These are phyloP conservation scores for Lycopodina hypogea DNA, from an alignment of 37 sponge, comb jelly and placozoan species.

Conservation along the genomic window DNA sequence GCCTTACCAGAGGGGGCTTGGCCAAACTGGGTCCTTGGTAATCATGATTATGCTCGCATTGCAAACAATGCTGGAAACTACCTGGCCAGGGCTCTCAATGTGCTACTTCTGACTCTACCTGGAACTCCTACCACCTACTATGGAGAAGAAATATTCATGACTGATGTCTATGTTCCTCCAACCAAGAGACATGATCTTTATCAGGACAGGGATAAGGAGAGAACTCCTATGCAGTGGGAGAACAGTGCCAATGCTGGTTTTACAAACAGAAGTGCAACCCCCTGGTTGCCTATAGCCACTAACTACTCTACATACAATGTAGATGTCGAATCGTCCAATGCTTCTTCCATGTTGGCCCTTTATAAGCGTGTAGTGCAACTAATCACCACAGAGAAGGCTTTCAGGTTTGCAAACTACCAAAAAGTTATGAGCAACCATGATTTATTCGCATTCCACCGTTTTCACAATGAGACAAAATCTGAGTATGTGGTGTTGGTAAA, in stretches of 20 bases:
- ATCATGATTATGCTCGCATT: conserved; percentile 85
- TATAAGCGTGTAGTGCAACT: conserved; percentile 55
- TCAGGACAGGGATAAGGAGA: conserved; percentile 67
- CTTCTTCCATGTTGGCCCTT: conserved; percentile 45
- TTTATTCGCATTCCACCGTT: conserved; percentile 53
- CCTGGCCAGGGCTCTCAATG: conserved; percentile 62
- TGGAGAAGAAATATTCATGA: conserved; percentile 88
- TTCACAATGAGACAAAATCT: conserved; percentile 9
- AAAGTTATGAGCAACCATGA: conserved; percentile 25
- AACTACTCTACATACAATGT: conserved; percentile 64
- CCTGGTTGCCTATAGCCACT: conserved; percentile 84
- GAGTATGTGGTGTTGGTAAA: conserved; percentile 57
- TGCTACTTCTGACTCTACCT: conserved; percentile 77
- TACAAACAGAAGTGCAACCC: conserved; percentile 13
- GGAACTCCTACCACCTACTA: conserved; percentile 92
- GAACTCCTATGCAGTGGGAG: conserved; percentile 94
- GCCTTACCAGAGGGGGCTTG: conserved; percentile 63
- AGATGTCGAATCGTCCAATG: conserved; percentile 30
- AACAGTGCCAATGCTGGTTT: conserved; percentile 71
- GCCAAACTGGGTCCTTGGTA: conserved; percentile 96
- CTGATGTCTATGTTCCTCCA: conserved; percentile 59
- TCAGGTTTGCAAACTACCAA: conserved; percentile 27
- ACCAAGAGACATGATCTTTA: conserved; percentile 37
- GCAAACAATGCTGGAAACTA: conserved; percentile 62
- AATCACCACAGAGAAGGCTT: conserved; percentile 16